Evolutionary conservation across 2,113 vertebrate species (phyloP).

Genomic region (Leucopsar rothschildi): DNA sequence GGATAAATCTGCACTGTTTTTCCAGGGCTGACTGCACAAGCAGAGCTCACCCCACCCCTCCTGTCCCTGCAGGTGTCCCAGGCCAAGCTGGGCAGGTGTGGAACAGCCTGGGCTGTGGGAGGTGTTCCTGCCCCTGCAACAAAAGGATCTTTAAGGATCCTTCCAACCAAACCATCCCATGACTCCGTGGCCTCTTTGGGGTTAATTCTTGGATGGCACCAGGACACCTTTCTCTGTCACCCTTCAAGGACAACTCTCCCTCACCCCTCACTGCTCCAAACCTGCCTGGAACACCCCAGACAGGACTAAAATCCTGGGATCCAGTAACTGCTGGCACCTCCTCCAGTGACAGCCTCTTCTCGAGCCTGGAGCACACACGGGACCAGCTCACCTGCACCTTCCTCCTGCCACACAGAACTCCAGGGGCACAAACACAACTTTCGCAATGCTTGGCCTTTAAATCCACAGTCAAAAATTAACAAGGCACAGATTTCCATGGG

Average conservation of each 20-base stretch:
- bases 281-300: neutral
- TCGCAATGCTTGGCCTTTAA: neutral
- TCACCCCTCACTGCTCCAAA: neutral
- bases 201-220: neutral
- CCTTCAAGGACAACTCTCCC: neutral
- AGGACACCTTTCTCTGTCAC: neutral
- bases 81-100: neutral
- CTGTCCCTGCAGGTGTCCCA: accelerated
- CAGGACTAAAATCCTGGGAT: neutral
- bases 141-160: neutral
- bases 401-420: neutral
- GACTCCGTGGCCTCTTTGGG: accelerated
- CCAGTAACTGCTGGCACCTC: neutral
- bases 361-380: neutral
- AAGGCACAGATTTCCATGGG: neutral
- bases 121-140: neutral
- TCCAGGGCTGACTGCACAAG: neutral
- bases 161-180: neutral
- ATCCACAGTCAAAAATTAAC: constrained; percentile 51
- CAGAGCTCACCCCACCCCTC: too few species aligned
- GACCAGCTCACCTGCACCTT: neutral
- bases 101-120: too few species aligned
- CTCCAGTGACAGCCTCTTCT: neutral
- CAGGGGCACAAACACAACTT: neutral
- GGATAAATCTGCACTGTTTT: neutral